Evolutionary conservation across 2,888 invertebrate species (phyloP).

Genomic region (Rhamnusium bicolor): DNA sequence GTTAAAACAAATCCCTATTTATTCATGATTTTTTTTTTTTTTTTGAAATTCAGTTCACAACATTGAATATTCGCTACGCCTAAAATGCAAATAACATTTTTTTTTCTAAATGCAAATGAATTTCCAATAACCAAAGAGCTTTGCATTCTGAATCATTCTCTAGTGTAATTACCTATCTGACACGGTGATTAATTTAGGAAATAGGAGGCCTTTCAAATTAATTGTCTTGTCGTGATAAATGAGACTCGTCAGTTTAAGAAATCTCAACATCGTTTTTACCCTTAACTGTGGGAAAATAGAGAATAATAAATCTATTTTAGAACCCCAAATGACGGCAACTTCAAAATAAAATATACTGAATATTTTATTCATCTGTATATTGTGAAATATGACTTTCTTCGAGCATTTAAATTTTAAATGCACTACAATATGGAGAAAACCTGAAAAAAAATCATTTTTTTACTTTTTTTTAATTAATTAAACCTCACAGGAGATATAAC

Average conservation of each 20-base stretch:
- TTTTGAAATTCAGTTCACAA: background rate
- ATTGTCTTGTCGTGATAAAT: constrained; percentile 20
- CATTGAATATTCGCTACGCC: background rate
- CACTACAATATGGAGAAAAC: too few species aligned
- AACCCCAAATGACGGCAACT: background rate
- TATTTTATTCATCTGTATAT: background rate
- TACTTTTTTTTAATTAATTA: too few species aligned
- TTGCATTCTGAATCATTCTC: background rate
- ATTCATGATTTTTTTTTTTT: background rate
- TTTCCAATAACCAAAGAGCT: background rate
- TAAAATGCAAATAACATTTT: background rate
- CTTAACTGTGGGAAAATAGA: background rate
- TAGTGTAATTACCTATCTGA: constrained; percentile 15
- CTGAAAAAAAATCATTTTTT: too few species aligned
- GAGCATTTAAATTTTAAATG: too few species aligned
- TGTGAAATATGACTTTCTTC: too few species aligned
- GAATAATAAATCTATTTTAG: background rate
- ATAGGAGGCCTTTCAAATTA: constrained; percentile 19
- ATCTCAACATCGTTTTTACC: constrained; percentile 15
- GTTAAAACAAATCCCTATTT: background rate
- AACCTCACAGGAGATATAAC: too few species aligned
- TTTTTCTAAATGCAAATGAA: background rate
- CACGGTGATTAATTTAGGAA: constrained; percentile 21
- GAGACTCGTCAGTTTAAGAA: constrained; percentile 13
- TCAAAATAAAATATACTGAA: background rate